phyloP scores from a whole-genome alignment of 2,888 invertebrate species.

The Lordiphosa andalusiaca region DNA sequence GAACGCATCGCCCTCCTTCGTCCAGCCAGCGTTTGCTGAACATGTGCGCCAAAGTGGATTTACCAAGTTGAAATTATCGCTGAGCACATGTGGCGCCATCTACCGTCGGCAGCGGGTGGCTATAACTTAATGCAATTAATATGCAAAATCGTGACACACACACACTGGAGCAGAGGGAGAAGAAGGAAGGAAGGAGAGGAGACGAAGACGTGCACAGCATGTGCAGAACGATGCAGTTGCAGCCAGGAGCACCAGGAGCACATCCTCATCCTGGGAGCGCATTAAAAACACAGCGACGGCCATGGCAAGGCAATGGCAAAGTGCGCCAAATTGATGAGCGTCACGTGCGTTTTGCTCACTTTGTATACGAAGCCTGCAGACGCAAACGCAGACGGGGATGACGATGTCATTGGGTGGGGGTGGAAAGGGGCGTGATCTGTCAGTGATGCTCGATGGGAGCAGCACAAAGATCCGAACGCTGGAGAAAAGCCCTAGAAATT shows the following conservation, averaged over 20 bases:
- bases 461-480: no score
- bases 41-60: conserved; percentile 75
- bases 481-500: neutral
- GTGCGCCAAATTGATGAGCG: conserved; percentile 77
- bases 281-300: conserved; percentile 63
- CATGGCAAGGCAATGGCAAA: conserved; percentile 60
- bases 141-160: conserved; percentile 77
- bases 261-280: conserved; percentile 45
- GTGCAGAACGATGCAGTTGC: conserved; percentile 67
- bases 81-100: conserved; percentile 68
- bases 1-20: conserved; percentile 37
- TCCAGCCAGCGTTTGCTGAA: conserved; percentile 24
- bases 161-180: conserved; percentile 13
- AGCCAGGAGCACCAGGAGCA: conserved; percentile 22
- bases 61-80: conserved; percentile 71
- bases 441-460: conserved; percentile 22
- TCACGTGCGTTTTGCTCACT: conserved; percentile 75
- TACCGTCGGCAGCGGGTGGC: conserved; percentile 40
- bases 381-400: conserved; percentile 2
- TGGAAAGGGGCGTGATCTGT: conserved; percentile 16
- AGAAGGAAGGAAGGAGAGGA: neutral
- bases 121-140: conserved; percentile 79
- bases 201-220: conserved; percentile 70
- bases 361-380: conserved; percentile 46
- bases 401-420: conserved; percentile 41